Conservation (phyloP, 2,113 vertebrate genomes). For the Hyaena hyaena region DNA sequence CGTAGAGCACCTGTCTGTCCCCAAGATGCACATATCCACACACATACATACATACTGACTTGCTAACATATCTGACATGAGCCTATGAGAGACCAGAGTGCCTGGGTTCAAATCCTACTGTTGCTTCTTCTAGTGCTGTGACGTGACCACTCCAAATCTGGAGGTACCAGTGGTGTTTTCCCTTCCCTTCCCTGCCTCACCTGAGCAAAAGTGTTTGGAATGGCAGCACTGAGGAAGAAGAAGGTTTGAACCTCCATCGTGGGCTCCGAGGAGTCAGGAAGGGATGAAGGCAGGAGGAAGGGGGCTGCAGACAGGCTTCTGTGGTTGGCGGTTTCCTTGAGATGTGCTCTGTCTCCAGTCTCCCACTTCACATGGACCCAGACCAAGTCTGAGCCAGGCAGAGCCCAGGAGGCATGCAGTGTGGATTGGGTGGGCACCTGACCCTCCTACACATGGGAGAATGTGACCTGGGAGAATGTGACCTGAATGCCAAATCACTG, state of each 20-base stretch:
- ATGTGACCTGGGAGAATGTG: conserved; percentile 13
- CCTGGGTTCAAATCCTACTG: background rate
- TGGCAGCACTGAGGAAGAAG: background rate
- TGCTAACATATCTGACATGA: background rate
- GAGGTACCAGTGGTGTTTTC: background rate
- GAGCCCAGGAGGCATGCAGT: background rate
- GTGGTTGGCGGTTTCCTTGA: background rate
- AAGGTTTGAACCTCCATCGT: background rate
- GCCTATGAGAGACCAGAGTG: background rate
- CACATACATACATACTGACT: background rate
- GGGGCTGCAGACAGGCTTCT: background rate
- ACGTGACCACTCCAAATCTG: background rate
- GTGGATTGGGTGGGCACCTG: background rate
- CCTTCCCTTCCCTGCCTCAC: background rate
- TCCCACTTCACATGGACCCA: background rate
- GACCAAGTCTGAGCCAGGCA: background rate
- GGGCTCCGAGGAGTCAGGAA: background rate
- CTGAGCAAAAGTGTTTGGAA: background rate
- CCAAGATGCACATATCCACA: background rate
- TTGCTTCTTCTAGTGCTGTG: background rate
- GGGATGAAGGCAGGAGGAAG: background rate
- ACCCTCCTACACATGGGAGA: background rate
- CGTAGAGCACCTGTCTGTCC: background rate
- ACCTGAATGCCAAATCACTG: background rate
- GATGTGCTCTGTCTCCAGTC: background rate